Evolutionary conservation across 2,888 invertebrate genomes (phyloP).

Genomic region (Zygogramma bicolorata): DNA sequence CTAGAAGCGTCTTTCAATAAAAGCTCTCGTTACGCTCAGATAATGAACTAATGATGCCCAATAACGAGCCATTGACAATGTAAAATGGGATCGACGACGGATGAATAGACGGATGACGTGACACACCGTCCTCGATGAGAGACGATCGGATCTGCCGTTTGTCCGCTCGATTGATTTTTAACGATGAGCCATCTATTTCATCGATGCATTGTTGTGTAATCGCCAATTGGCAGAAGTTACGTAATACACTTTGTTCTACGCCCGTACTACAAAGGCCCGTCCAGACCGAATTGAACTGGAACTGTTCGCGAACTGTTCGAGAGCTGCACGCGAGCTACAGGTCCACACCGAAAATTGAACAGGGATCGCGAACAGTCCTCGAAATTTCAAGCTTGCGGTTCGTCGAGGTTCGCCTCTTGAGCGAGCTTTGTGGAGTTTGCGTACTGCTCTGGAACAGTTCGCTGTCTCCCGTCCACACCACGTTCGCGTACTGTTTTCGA

Average conservation of each 20-base stretch:
- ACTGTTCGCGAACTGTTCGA: background rate
- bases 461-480: no score
- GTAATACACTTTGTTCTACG: background rate
- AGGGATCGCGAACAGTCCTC: no score
- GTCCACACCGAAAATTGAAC: no score
- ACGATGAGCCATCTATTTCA: background rate
- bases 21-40: background rate
- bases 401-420: no score
- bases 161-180: background rate
- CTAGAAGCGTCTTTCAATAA: background rate
- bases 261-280: background rate
- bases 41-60: background rate
- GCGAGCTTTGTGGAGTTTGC: no score
- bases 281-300: background rate
- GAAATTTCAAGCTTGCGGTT: no score
- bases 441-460: no score
- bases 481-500: no score
- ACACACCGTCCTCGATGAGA: background rate
- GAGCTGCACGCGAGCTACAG: no score
- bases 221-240: background rate
- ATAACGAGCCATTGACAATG: background rate
- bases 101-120: background rate
- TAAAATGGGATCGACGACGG: background rate
- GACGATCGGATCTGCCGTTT: background rate
- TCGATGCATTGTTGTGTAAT: background rate